These are phyloP conservation scores for Poeciliopsis gracilis DNA, from an alignment of 2,797 vertebrate species.

Conservation along the genomic window DNA sequence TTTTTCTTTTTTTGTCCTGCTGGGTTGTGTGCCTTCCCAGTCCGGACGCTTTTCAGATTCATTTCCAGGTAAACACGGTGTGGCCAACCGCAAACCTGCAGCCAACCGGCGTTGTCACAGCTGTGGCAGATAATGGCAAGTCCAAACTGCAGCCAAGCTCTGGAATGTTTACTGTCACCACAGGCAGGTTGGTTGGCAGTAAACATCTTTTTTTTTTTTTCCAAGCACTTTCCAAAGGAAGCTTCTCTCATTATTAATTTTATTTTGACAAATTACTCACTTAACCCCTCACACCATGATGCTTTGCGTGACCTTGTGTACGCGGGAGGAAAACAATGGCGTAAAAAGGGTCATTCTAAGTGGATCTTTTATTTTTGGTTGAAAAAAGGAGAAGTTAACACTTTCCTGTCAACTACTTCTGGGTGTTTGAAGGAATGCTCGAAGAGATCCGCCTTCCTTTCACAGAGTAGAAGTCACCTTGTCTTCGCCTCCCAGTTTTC, in stretches of 20 bases:
- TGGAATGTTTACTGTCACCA: conserved; percentile 94
- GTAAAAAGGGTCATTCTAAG: conserved; percentile 40
- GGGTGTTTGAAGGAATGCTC: conserved; percentile 74
- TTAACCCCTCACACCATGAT: conserved; percentile 74
- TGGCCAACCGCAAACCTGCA: conserved; percentile 83
- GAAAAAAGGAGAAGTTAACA: conserved; percentile 69
- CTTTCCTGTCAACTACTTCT: conserved; percentile 76
- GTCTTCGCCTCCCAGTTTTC: conserved; percentile 43
- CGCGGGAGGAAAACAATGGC: conserved; percentile 43
- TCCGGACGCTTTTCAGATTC: conserved; percentile 88
- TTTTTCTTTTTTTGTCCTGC: conserved; percentile 81
- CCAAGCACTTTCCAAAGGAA: conserved; percentile 74
- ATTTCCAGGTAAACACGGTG: conserved; percentile 92
- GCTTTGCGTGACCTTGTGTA: conserved; percentile 44
- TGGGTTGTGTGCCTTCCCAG: conserved; percentile 84
- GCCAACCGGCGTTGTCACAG: conserved; percentile 88
- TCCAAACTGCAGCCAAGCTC: conserved; percentile 81
- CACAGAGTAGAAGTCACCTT: conserved; percentile 34
- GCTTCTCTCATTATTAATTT: conserved; percentile 81
- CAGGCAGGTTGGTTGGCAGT: conserved; percentile 85
- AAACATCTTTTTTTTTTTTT: conserved; percentile 83
- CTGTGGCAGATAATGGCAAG: conserved; percentile 85
- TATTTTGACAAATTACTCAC: conserved; percentile 81
- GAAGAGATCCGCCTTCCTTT: conserved; percentile 58
- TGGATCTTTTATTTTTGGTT: conserved; percentile 57